Conservation (phyloP, 2,797 vertebrate species). For the Chelmon rostratus region DNA sequence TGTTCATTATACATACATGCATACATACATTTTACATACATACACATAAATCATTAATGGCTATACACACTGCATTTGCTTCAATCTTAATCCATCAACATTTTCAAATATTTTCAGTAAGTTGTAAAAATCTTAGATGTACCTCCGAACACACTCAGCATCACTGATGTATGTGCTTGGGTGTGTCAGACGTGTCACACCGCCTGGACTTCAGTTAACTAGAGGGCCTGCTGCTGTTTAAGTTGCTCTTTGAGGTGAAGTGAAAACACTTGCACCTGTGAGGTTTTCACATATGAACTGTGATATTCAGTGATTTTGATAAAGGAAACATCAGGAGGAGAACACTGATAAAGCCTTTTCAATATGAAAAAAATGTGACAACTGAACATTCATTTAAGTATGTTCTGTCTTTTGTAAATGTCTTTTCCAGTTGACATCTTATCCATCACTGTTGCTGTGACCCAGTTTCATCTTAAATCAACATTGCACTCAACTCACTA, state of each 20-base stretch:
- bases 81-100: too few species aligned
- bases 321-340: background rate
- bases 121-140: too few species aligned
- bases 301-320: background rate
- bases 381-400: background rate
- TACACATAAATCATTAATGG: too few species aligned
- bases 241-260: background rate
- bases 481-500: background rate
- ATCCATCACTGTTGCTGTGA: background rate
- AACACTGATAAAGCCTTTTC: background rate
- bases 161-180: background rate
- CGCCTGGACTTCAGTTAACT: background rate
- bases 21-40: too few species aligned
- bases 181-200: background rate
- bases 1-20: too few species aligned
- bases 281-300: background rate
- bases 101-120: too few species aligned
- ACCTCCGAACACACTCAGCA: background rate
- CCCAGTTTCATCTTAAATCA: slow-evolving; percentile 10
- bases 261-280: too few species aligned
- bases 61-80: too few species aligned
- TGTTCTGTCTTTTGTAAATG: background rate
- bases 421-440: background rate
- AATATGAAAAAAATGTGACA: background rate
- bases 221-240: background rate